Base-by-base conservation (phyloP, 2,113 vertebrate species). In the Bufo gargarizans region DNA sequence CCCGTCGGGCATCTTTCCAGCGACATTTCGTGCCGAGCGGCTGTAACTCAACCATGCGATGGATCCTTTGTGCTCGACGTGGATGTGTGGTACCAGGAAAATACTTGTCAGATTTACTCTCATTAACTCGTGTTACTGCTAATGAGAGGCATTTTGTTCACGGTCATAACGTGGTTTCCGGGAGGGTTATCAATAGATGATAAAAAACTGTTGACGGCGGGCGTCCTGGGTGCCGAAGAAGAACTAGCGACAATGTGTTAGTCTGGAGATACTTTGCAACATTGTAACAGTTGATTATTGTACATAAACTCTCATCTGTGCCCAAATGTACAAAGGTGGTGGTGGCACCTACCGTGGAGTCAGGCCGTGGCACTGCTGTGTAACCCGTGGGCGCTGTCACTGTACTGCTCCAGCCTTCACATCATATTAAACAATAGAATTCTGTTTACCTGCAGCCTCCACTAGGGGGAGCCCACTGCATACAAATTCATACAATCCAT, bases 61-160 rank as follows among this genome's bases (percentile, higher is more conserved):
- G 67, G 19, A 11, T 55, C 82, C 49, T 84, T 84, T 84, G 82
- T 84, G 55, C 67, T 71, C 13, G 22, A 9, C n/a, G 4, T 9
- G 65, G n/a, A 5, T 84, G 49, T 67, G 20, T 19, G 33, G 5
- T 43, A 84, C 82, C 50, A 72, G 65, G 19, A 43, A 65, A 67
- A 84, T 84, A 84, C 50, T 84, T 84, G 82, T 67, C 82, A 84
- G 22, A 49, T 84, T 72, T 33, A 56, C 43, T 72, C 82, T 84
- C 82, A 84, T 84, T 84, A 84, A 72, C 82, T 84, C 82, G 71
- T 84, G 63, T 84, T 84, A 72, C 82, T 14, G 65, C 53, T 84
- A 84, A 71, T 71, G 67, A 84, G 82, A 33, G 4, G 67, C 65
- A 50, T 84, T 55, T 33, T 59, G 13, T 63, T 84, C 65, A 19